Conservation (phyloP, 2,888 invertebrate species). For the Temnothorax unifasciatus region DNA sequence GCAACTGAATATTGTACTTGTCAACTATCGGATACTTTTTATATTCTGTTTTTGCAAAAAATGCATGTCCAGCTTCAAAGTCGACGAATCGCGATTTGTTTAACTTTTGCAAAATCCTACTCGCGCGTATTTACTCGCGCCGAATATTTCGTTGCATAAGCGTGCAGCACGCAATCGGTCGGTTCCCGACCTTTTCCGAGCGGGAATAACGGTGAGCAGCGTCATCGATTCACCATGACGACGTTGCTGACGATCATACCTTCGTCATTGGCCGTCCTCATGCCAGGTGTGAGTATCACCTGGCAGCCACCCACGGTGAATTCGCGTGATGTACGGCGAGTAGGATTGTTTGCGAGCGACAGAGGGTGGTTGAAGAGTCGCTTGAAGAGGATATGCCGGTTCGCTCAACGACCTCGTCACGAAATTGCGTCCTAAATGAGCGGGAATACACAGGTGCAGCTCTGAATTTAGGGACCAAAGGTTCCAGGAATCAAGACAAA, state of each 20-base stretch:
- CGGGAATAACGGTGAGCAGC: background rate
- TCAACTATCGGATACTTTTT: background rate
- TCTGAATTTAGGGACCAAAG: background rate
- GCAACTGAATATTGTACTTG: background rate
- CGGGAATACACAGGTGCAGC: background rate
- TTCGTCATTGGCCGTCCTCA: conserved; percentile 56
- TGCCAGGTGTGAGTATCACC: conserved; percentile 36
- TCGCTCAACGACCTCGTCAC: background rate
- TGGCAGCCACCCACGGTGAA: background rate
- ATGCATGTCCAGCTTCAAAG: background rate
- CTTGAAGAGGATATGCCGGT: conserved; percentile 39
- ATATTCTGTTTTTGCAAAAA: background rate
- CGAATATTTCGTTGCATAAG: background rate
- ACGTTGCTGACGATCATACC: conserved; percentile 68
- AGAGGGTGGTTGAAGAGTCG: conserved; percentile 17
- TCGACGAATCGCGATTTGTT: background rate
- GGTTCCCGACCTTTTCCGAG: conserved; percentile 41
- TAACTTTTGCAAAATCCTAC: conserved; percentile 7
- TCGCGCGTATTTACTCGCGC: conserved; percentile 15
- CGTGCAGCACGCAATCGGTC: conserved; percentile 14
- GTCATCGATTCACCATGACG: conserved; percentile 72
- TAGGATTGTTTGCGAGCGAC: conserved; percentile 25
- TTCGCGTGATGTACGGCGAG: conserved; percentile 6
- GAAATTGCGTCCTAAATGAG: background rate
- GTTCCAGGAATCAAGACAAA: background rate